phyloP scores from a whole-genome alignment of 2,797 vertebrate species.

The Scarus forsteni region DNA sequence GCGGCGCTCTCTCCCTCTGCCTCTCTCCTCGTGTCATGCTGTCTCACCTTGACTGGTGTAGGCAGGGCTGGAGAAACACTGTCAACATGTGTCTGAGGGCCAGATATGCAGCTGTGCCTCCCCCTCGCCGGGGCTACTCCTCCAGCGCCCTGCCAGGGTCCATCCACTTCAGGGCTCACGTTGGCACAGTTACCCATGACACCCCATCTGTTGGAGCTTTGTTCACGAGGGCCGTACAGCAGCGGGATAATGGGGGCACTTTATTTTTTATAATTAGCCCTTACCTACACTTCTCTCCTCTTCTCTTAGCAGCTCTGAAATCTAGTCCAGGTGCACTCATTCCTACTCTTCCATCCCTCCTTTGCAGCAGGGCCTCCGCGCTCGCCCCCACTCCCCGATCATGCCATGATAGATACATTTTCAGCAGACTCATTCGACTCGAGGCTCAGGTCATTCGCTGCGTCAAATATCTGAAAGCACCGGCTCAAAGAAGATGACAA shows the following conservation, averaged over 20 bases:
- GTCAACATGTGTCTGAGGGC: constrained; percentile 81
- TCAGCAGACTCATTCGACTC: constrained; percentile 65
- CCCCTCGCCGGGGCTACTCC: constrained; percentile 46
- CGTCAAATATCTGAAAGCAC: constrained; percentile 75
- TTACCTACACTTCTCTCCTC: constrained; percentile 66
- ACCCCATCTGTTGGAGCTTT: constrained; percentile 80
- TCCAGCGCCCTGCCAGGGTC: constrained; percentile 55
- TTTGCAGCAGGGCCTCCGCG: constrained; percentile 58
- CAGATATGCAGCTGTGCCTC: constrained; percentile 71
- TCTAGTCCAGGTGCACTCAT: constrained; percentile 65
- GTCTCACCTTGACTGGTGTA: constrained; percentile 91
- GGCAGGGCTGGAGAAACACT: constrained; percentile 76
- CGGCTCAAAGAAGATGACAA: constrained; percentile 73
- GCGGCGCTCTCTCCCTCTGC: constrained; percentile 53
- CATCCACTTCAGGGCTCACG: constrained; percentile 61
- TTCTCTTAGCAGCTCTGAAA: constrained; percentile 58
- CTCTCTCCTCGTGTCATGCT: constrained; percentile 66
- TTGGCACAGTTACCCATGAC: constrained; percentile 76
- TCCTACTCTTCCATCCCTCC: constrained; percentile 45
- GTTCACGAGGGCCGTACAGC: constrained; percentile 69
- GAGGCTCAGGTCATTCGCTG: constrained; percentile 76
- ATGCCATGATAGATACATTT: constrained; percentile 58
- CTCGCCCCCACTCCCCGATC: constrained; percentile 45
- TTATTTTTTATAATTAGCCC: constrained; percentile 80
- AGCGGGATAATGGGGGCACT: constrained; percentile 72